A percentile compares a stretch with the other conserved stretches of the same genome.
Conservation (phyloP, 2,797 vertebrate genomes). For the Typhlichthys subterraneus region DNA sequence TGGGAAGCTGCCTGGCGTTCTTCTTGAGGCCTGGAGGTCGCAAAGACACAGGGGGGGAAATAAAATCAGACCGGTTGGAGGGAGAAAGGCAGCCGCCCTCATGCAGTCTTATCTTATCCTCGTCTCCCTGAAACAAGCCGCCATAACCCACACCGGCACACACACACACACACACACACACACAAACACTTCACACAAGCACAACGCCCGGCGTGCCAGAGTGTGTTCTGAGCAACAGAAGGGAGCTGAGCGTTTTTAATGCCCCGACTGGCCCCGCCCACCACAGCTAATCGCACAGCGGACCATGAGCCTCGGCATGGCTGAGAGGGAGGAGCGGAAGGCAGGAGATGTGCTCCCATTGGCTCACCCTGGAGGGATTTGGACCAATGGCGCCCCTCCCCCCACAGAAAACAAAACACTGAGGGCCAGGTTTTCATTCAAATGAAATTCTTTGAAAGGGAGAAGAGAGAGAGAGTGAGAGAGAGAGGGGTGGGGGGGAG, state of each 20-base stretch:
- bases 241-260: constrained; percentile 65
- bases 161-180: constrained; percentile 10
- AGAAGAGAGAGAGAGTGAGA: constrained; percentile 29
- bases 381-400: constrained; percentile 72
- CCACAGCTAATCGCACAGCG: constrained; percentile 65
- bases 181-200: constrained; percentile 16
- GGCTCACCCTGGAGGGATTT: constrained; percentile 53
- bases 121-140: constrained; percentile 32
- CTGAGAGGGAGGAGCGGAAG: constrained; percentile 45
- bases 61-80: constrained; percentile 2
- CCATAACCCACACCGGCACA: constrained; percentile 30
- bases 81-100: background rate
- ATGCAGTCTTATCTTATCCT: too few species aligned
- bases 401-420: constrained; percentile 74
- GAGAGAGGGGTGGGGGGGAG: background rate
- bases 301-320: constrained; percentile 37
- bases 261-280: constrained; percentile 69
- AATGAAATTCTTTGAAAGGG: constrained; percentile 80
- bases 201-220: constrained; percentile 24
- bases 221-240: constrained; percentile 66
- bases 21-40: constrained; percentile 46
- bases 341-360: constrained; percentile 56
- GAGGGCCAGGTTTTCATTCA: constrained; percentile 80
- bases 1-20: constrained; percentile 10
- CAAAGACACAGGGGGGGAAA: constrained; percentile 22